A percentile compares a stretch with the other conserved stretches of the same genome.
These are phyloP conservation scores for Acromyrmex heyeri DNA, from an alignment of 1,140 invertebrate genomes.

Conservation along the genomic window DNA sequence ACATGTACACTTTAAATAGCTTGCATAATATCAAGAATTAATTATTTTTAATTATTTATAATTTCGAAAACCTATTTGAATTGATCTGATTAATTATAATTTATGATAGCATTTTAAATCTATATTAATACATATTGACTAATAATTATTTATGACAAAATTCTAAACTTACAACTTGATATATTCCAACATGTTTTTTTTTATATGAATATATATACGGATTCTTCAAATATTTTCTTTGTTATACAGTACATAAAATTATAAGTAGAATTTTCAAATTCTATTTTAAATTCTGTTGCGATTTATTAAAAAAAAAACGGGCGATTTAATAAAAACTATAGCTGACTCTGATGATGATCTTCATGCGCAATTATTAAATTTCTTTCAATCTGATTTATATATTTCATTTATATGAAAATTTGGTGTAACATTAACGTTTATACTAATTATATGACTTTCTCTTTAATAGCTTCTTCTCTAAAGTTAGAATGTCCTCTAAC, in stretches of 20 bases:
- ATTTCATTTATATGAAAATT: slow-evolving; percentile 1
- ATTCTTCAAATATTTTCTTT: slow-evolving; percentile 18
- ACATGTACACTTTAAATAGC: background rate
- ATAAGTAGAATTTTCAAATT: background rate
- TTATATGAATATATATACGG: background rate
- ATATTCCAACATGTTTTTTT: background rate
- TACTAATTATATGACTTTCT: slow-evolving; percentile 13
- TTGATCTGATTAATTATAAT: background rate
- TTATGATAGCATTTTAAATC: background rate
- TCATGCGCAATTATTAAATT: background rate
- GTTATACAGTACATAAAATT: background rate
- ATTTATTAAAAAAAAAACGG: background rate
- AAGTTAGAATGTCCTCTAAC: background rate
- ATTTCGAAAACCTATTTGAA: background rate
- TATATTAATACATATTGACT: too few relatives aligned
- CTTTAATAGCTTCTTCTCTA: background rate
- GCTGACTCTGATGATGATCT: background rate
- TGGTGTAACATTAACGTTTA: background rate
- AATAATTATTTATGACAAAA: background rate
- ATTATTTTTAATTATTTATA: background rate
- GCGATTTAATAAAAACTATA: background rate
- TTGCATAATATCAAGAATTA: background rate
- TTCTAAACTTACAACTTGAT: background rate
- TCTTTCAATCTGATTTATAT: background rate
- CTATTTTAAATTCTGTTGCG: background rate